These are phyloP conservation scores for Catharus fuscescens DNA, from an alignment of 2,113 vertebrate genomes.

Conservation along the genomic window DNA sequence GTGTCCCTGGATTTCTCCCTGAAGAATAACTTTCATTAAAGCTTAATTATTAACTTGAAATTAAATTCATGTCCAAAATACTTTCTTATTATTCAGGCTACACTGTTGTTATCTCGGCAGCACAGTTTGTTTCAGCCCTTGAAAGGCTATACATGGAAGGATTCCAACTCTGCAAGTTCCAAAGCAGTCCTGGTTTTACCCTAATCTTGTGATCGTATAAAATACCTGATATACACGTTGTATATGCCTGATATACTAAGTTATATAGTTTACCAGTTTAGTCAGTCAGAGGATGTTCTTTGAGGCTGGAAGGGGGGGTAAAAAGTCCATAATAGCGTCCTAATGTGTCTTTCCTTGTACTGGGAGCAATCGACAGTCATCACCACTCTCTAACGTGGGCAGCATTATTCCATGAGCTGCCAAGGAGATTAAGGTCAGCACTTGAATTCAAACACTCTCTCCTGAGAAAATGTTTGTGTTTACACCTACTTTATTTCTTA, in stretches of 20 bases:
- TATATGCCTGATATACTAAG: too few relatives aligned
- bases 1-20: background rate
- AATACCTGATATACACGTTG: background rate
- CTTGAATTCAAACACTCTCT: background rate
- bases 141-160: background rate
- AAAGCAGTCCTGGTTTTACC: conserved; percentile 6
- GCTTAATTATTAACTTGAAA: conserved; percentile 8
- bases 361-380: background rate
- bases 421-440: background rate
- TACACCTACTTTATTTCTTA: background rate
- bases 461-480: background rate
- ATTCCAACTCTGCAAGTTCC: background rate
- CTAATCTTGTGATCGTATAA: background rate
- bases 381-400: background rate
- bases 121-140: background rate
- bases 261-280: background rate
- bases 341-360: background rate
- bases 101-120: background rate
- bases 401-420: background rate
- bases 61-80: conserved; percentile 4
- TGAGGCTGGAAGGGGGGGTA: background rate
- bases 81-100: background rate
- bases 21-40: background rate
- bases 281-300: background rate
- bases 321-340: background rate